Conservation (phyloP, 2,888 invertebrate genomes). For the Nephrocerus scutellatus region DNA sequence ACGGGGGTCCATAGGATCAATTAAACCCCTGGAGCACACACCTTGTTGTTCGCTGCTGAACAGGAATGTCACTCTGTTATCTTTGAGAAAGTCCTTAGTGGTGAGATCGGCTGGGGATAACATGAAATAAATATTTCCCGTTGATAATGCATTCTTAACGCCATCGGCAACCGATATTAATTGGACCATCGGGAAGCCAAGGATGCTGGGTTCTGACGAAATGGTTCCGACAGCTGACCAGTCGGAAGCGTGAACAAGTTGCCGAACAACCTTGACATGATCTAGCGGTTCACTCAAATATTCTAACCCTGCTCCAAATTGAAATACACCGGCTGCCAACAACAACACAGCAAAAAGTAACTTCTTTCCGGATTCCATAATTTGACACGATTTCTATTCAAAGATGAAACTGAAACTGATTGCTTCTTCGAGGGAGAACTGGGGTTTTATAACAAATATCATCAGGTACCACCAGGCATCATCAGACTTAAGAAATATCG, state of each 20-base stretch:
- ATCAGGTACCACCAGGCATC: no score
- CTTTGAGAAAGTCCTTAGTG: conserved; percentile 38
- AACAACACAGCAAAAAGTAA: no score
- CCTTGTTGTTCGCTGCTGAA: conserved; percentile 41
- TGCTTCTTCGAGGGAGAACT: no score
- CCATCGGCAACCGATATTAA: conserved; percentile 46
- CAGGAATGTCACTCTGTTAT: conserved; percentile 40
- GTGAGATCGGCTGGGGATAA: conserved; percentile 46
- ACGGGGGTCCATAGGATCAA: conserved; percentile 47
- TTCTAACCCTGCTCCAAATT: no score
- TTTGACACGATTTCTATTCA: no score
- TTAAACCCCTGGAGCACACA: conserved; percentile 31
- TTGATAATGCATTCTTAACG: conserved; percentile 29
- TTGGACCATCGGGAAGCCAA: conserved; percentile 46
- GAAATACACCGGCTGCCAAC: no score
- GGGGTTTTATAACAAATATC: no score
- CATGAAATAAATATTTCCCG: conserved; percentile 42
- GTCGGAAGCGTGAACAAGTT: conserved; percentile 39
- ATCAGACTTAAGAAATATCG: no score
- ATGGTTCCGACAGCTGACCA: conserved; percentile 45
- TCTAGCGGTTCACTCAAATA: no score
- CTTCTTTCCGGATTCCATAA: no score
- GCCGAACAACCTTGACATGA: conserved; percentile 42
- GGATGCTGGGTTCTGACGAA: conserved; percentile 33
- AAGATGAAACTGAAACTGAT: no score